Conservation (phyloP, 2,797 vertebrate genomes). For the Aratinga solstitialis region DNA sequence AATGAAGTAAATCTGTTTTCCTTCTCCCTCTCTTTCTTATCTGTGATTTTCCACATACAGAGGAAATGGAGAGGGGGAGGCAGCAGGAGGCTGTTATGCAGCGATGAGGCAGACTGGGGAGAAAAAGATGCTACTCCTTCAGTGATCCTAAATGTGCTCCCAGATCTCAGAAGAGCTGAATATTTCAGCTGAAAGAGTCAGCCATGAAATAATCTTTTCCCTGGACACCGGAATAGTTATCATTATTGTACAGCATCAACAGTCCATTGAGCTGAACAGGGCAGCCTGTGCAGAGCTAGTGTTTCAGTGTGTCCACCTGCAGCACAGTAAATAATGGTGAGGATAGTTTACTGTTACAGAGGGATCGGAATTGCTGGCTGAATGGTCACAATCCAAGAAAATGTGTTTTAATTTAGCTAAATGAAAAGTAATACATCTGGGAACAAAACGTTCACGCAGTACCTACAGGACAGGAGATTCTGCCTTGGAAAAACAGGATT, state of each 20-base stretch:
- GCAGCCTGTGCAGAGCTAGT: slow-evolving; percentile 12
- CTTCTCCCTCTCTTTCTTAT: slow-evolving; percentile 21
- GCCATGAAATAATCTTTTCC: slow-evolving; percentile 17
- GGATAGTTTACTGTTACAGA: slow-evolving; percentile 64
- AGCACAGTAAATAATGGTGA: slow-evolving; percentile 56
- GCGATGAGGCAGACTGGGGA: not conserved
- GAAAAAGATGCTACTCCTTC: slow-evolving; percentile 37
- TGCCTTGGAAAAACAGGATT: slow-evolving; percentile 51
- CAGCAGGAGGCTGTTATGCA: not conserved
- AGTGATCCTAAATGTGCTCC: not conserved
- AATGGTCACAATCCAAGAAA: slow-evolving; percentile 48
- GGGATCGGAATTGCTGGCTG: slow-evolving; percentile 43
- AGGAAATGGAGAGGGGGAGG: slow-evolving; percentile 23
- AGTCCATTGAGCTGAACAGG: not conserved
- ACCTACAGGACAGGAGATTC: slow-evolving; percentile 37
- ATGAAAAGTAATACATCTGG: slow-evolving; percentile 67
- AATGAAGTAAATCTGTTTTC: slow-evolving; percentile 29
- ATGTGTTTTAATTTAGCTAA: slow-evolving; percentile 69
- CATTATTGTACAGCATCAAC: slow-evolving; percentile 13
- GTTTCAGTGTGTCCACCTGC: slow-evolving; percentile 64
- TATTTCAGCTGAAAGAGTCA: slow-evolving; percentile 48
- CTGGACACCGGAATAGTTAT: not conserved
- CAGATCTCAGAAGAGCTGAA: slow-evolving; percentile 27
- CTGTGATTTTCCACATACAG: slow-evolving; percentile 19
- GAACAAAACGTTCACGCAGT: slow-evolving; percentile 39